Conservation (phyloP, 2,113 vertebrate genomes). For the Cyanoramphus novaezelandiae region DNA sequence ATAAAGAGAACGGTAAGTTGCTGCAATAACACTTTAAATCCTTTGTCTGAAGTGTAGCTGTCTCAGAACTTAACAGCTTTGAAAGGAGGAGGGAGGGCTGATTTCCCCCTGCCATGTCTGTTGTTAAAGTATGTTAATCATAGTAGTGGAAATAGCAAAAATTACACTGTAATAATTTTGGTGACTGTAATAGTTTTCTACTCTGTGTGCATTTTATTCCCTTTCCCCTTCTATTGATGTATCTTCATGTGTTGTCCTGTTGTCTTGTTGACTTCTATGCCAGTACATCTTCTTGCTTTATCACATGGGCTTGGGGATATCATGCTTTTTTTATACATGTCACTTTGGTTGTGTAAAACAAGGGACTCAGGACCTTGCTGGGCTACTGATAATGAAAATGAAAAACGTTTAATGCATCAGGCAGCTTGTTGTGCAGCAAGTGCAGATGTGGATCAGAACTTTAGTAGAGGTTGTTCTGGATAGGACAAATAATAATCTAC, state of each 20-base stretch:
- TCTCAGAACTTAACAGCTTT: neutral
- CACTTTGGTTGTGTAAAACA: neutral
- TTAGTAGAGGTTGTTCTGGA: neutral
- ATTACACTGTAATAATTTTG: neutral
- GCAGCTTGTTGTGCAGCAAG: neutral
- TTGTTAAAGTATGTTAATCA: neutral
- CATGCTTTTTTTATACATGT: neutral
- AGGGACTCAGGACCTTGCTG: neutral
- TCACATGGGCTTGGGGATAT: neutral
- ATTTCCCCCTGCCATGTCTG: neutral
- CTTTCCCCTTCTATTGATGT: neutral
- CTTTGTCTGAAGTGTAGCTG: neutral
- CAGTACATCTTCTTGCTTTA: neutral
- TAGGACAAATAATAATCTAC: neutral
- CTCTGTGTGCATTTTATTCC: neutral
- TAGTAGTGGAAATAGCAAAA: neutral
- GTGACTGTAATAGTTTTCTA: neutral
- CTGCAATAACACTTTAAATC: neutral
- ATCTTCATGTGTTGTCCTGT: neutral
- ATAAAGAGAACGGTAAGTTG: constrained; percentile 93
- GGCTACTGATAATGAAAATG: neutral
- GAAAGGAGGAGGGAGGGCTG: neutral
- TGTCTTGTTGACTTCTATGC: neutral
- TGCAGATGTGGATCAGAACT: neutral
- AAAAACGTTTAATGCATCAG: neutral